Evolutionary conservation across 2,888 invertebrate species (phyloP).

Genomic region (Folsomia candida): DNA sequence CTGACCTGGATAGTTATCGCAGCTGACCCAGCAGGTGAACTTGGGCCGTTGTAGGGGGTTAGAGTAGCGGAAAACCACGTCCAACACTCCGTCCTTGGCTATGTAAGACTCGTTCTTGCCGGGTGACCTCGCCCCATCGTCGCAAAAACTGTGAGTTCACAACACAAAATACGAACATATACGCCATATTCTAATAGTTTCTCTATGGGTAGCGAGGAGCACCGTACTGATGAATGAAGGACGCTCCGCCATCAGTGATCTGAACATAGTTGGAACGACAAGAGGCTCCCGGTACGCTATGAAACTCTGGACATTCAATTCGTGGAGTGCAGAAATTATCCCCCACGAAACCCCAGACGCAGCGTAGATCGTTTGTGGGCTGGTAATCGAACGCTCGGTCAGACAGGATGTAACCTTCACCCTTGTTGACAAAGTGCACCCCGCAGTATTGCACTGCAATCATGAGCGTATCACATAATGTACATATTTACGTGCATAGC

Average conservation of each 20-base stretch:
- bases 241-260: conserved; percentile 46
- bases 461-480: no score
- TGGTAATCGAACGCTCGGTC: conserved; percentile 26
- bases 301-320: conserved; percentile 41
- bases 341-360: conserved; percentile 48
- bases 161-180: no score
- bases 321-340: conserved; percentile 46
- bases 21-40: conserved; percentile 45
- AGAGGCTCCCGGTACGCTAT: conserved; percentile 28
- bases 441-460: conserved; percentile 44
- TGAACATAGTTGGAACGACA: conserved; percentile 45
- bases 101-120: conserved; percentile 23
- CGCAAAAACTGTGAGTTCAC: conserved; percentile 37
- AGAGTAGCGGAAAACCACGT: conserved; percentile 42
- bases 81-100: conserved; percentile 40
- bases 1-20: conserved; percentile 46
- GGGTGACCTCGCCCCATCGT: conserved; percentile 6
- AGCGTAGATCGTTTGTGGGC: conserved; percentile 19
- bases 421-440: conserved; percentile 44
- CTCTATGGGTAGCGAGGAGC: no score
- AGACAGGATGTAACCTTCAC: conserved; percentile 45
- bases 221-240: conserved; percentile 43
- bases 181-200: no score
- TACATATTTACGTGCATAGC: no score
- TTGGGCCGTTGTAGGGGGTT: conserved; percentile 17